Percentiles rank a stretch among this genome's conserved stretches.
Conservation (phyloP, 2,113 vertebrate species). For the Xiphorhynchus elegans region DNA sequence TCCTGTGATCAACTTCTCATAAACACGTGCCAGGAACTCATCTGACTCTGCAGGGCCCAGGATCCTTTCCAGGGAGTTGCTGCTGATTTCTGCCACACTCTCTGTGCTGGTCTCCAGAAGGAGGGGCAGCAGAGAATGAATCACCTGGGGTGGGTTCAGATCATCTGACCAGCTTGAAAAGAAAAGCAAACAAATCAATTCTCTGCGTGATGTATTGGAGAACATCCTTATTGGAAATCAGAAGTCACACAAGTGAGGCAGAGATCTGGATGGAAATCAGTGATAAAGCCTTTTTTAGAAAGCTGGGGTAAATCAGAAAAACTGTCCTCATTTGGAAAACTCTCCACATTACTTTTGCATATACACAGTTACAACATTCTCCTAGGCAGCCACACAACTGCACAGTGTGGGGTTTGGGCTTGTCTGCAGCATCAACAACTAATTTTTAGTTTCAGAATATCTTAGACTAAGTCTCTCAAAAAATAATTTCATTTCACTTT, state of each 20-base stretch:
- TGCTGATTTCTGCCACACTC: slow-evolving; percentile 93
- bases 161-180: slow-evolving; percentile 86
- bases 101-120: slow-evolving; percentile 94
- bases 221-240: accelerated
- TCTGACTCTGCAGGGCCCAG: slow-evolving; percentile 94
- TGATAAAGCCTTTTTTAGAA: neutral
- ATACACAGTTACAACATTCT: neutral
- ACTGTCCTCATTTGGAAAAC: neutral
- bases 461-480: neutral
- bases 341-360: neutral
- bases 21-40: slow-evolving; percentile 92
- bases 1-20: slow-evolving; percentile 91
- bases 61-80: slow-evolving; percentile 92
- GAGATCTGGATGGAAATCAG: neutral
- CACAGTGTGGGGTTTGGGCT: neutral
- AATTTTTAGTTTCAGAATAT: neutral
- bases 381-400: neutral
- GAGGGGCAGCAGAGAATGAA: slow-evolving; percentile 88
- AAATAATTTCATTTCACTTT: neutral
- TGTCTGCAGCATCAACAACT: neutral
- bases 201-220: neutral
- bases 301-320: neutral
- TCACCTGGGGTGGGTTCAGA: slow-evolving; percentile 88
- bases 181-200: neutral
- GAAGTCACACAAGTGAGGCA: neutral